phyloP scores from a whole-genome alignment of 2,888 invertebrate genomes.

The Tanypteryx hageni region DNA sequence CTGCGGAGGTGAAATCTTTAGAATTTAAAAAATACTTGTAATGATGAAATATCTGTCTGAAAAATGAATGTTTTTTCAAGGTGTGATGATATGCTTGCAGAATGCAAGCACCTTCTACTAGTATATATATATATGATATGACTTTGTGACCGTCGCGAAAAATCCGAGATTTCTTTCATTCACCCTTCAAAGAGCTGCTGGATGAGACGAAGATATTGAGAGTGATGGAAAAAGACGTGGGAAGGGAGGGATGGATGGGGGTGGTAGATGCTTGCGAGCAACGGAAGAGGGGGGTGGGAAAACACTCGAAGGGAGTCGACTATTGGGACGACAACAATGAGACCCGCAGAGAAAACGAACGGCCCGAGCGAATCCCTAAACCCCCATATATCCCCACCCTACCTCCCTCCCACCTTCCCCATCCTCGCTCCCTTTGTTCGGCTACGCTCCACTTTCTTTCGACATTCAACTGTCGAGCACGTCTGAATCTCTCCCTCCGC shows the following conservation, averaged over 20 bases:
- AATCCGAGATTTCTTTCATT: background rate
- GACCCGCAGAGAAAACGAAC: background rate
- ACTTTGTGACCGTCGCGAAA: background rate
- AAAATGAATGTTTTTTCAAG: no score
- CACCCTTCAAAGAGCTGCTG: no score
- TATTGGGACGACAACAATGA: background rate
- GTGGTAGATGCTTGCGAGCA: no score
- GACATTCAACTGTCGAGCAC: conserved; percentile 33
- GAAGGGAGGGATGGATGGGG: background rate
- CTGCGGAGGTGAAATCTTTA: no score
- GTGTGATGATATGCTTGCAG: no score
- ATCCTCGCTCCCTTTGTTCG: background rate
- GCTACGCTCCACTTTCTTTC: conserved; percentile 17
- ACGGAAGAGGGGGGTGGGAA: background rate
- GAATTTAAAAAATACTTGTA: no score
- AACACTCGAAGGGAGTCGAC: conserved; percentile 1
- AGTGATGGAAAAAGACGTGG: background rate
- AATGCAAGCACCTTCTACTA: no score
- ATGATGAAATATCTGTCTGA: no score
- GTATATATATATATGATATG: background rate
- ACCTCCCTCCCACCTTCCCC: no score
- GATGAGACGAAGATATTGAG: background rate
- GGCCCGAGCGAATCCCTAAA: background rate
- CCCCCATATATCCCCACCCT: background rate
- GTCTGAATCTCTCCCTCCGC: background rate